Evolutionary conservation across 2,113 vertebrate genomes (phyloP), one percentile per base, ranked within the genome.

Genomic region (Stegostoma tigrinum): DNA sequence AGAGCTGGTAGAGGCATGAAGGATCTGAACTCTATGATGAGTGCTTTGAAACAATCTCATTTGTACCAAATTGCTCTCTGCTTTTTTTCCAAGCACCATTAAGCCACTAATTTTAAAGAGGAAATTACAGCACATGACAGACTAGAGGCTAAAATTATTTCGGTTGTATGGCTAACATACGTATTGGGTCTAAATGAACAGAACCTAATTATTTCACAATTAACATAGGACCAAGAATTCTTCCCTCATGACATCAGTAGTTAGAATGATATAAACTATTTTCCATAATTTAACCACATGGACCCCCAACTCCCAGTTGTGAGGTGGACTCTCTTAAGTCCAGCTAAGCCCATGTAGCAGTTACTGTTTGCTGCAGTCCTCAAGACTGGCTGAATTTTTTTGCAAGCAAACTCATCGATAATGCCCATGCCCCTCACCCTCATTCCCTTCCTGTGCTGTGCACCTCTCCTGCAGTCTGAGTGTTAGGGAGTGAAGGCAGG

Each of bases 401-500:
- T 27, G 3, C 67, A 52, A 7, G 94, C 68, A 45, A 42, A 68
- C 14, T 30, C 27, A 27, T 0, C 72, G 38, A 34, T 95, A 12
- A 95, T 52, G 68, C 5, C 45, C 68, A 6, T 52, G 68, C 48
- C 34, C 64, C 15, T 15, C 78, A 3, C n/a, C 38, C 38, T 45
- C n/a, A n/a, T 19, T 34, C 19, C 27, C 30, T 90, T 61, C 61
- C 67, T 68, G 66, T 23, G 10, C 45, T 21, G 27, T 52, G 67
- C 67, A 34, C 23, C 23, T 70, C 68, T 34, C 42, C 94, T 95
- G 42, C 42, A 30, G 45, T 34, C 94, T 95, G 94, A 95, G 94
- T 95, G 66, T 95, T 75, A 30, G 67, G 67, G 67, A 95, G 67
- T 95, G 68, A 95, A 70, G 67, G 24, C 94, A 95, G 94, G 12